Conservation (phyloP, 2,888 invertebrate species). For the Pterobdella sp. region DNA sequence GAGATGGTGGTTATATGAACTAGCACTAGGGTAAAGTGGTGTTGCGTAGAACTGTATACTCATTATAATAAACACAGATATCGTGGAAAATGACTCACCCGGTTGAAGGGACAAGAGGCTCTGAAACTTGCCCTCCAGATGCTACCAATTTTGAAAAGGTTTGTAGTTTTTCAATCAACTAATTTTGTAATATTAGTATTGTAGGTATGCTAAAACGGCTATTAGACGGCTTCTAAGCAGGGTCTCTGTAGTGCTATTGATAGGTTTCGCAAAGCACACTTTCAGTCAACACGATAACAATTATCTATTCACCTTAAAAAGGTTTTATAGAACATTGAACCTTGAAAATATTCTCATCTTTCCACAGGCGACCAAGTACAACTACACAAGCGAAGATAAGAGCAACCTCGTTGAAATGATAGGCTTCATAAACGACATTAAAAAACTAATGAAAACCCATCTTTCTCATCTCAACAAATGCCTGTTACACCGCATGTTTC, state of each 20-base stretch:
- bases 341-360: neutral
- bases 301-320: no score
- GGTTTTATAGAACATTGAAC: no score
- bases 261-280: no score
- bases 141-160: slow-evolving; percentile 25
- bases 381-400: slow-evolving; percentile 92
- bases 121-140: neutral
- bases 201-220: neutral
- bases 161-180: neutral
- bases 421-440: slow-evolving; percentile 96
- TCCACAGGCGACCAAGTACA: slow-evolving; percentile 79
- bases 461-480: slow-evolving; percentile 88
- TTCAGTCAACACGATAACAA: no score
- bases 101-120: slow-evolving; percentile 6
- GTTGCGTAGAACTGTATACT: no score
- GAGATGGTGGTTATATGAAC: neutral
- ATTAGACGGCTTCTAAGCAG: neutral
- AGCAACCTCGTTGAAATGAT: slow-evolving; percentile 94
- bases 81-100: slow-evolving; percentile 26
- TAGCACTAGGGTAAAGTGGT: no score
- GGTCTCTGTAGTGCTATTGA: neutral
- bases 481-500: slow-evolving; percentile 80
- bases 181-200: neutral
- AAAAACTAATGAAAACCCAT: slow-evolving; percentile 81
- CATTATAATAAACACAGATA: neutral